Conservation (phyloP, 1,140 invertebrate genomes). For the Oreohelix idahoensis region DNA sequence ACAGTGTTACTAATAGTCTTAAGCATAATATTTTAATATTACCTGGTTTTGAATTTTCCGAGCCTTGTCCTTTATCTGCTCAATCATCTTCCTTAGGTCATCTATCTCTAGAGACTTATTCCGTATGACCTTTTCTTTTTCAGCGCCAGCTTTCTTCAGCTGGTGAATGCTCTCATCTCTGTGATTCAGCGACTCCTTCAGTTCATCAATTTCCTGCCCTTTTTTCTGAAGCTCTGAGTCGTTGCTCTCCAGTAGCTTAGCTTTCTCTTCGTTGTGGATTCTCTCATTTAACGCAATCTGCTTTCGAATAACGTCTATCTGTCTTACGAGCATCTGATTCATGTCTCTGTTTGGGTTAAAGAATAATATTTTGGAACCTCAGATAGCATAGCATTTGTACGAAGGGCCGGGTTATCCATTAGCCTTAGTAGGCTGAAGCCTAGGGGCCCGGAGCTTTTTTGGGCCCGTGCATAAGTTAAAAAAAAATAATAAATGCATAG, state of each 20-base stretch:
- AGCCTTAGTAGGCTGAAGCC: too few relatives aligned
- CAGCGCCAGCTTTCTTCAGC: constrained; percentile 46
- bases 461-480: too few relatives aligned
- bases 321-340: constrained; percentile 56
- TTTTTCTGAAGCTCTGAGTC: constrained; percentile 51
- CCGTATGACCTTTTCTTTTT: constrained; percentile 54
- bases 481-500: too few relatives aligned
- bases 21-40: constrained; percentile 46
- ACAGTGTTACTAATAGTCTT: too few relatives aligned
- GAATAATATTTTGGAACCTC: constrained; percentile 31
- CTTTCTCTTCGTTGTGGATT: constrained; percentile 52
- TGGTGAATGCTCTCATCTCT: constrained; percentile 56
- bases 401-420: too few relatives aligned
- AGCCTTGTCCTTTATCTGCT: constrained; percentile 60
- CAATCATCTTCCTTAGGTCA: constrained; percentile 55
- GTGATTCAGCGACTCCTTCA: constrained; percentile 55
- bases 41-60: constrained; percentile 56
- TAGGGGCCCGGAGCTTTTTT: too few relatives aligned
- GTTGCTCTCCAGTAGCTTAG: constrained; percentile 54
- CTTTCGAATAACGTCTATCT: constrained; percentile 58
- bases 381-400: too few relatives aligned
- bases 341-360: constrained; percentile 45
- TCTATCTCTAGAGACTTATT: constrained; percentile 58
- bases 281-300: constrained; percentile 59
- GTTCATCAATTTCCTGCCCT: constrained; percentile 56